Conservation (phyloP, 1,140 invertebrate genomes). For the Linepithema humile region DNA sequence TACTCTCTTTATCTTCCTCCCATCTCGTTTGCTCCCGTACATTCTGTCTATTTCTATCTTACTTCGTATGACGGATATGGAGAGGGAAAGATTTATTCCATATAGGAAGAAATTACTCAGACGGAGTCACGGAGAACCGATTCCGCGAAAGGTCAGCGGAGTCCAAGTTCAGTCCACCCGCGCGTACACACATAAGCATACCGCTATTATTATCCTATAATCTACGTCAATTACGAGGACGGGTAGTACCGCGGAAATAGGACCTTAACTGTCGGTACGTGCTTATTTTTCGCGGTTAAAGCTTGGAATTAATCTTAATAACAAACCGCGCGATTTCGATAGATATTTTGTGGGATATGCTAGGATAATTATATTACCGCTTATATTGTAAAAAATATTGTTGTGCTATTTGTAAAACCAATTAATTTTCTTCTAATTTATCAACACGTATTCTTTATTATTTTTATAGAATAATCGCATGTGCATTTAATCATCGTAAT, state of each 20-base stretch:
- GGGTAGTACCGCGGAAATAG: slow-evolving; percentile 63
- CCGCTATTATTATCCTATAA: slow-evolving; percentile 68
- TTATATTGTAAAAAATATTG: neutral
- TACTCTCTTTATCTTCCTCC: neutral
- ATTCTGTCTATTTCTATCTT: neutral
- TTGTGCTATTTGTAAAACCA: neutral
- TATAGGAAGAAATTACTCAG: slow-evolving; percentile 66
- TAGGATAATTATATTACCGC: neutral
- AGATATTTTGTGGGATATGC: neutral
- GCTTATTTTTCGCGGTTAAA: slow-evolving; percentile 53
- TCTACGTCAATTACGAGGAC: slow-evolving; percentile 68
- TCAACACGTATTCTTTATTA: too few species aligned
- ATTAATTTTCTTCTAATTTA: neutral
- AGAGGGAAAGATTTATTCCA: slow-evolving; percentile 65
- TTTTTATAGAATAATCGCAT: neutral
- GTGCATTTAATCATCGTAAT: neutral
- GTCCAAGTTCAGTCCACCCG: slow-evolving; percentile 56
- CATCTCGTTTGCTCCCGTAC: neutral
- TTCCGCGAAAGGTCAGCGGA: slow-evolving; percentile 67
- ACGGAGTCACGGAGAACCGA: slow-evolving; percentile 68
- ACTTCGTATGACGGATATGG: slow-evolving; percentile 16
- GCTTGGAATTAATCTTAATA: slow-evolving; percentile 34
- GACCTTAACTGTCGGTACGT: slow-evolving; percentile 68
- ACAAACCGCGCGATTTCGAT: slow-evolving; percentile 25
- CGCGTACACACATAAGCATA: slow-evolving; percentile 46